Percentiles rank a stretch among this genome's conserved stretches.
phyloP scores from a whole-genome alignment of 1,140 invertebrate species.

The Euura saliciscinereae region DNA sequence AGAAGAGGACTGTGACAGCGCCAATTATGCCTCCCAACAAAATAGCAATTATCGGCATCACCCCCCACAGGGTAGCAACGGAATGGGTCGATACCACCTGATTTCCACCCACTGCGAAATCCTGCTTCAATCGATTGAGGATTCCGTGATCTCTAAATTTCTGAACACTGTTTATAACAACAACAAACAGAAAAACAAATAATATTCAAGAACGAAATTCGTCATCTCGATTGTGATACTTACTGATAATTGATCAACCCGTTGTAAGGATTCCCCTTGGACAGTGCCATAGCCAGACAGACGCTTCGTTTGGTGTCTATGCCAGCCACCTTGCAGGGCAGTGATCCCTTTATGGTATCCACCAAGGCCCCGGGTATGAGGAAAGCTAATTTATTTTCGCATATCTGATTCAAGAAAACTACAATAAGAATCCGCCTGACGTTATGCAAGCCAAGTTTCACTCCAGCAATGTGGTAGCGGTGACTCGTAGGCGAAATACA shows the following conservation, averaged over 20 bases:
- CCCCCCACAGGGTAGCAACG: slow-evolving; percentile 19
- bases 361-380: slow-evolving; percentile 22
- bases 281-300: slow-evolving; percentile 23
- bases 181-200: slow-evolving; percentile 13
- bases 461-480: not conserved
- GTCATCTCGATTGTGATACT: slow-evolving; percentile 12
- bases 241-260: slow-evolving; percentile 32
- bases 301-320: slow-evolving; percentile 26
- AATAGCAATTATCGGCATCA: slow-evolving; percentile 24
- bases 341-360: slow-evolving; percentile 9
- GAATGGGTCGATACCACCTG: not conserved
- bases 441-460: not conserved
- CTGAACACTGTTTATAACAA: slow-evolving; percentile 22
- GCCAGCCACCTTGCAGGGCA: slow-evolving; percentile 24
- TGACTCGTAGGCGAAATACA: not conserved
- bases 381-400: slow-evolving; percentile 28
- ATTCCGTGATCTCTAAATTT: slow-evolving; percentile 29
- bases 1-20: slow-evolving; percentile 17
- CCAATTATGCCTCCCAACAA: slow-evolving; percentile 20
- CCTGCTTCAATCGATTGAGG: slow-evolving; percentile 19
- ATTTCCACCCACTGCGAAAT: slow-evolving; percentile 9
- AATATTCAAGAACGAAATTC: slow-evolving; percentile 1
- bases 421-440: too few relatives aligned
- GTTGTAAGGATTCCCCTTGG: slow-evolving; percentile 24
- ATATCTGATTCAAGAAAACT: slow-evolving; percentile 20